Evolutionary conservation across 1,140 invertebrate species (phyloP).

Genomic region (Hydropsyche tenuis): DNA sequence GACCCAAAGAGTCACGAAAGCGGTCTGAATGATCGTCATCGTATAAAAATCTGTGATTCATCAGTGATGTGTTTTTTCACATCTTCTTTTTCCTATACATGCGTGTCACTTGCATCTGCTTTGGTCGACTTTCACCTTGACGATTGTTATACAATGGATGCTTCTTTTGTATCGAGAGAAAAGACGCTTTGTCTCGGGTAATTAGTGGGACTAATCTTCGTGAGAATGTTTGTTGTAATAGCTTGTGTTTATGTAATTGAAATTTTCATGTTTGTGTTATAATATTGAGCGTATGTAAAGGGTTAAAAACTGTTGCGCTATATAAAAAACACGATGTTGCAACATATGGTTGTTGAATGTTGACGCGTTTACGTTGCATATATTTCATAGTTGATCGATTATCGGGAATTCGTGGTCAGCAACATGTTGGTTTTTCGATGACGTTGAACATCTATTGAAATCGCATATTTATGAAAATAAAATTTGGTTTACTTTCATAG

Average conservation of each 20-base stretch:
- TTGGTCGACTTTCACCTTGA: slow-evolving; percentile 25
- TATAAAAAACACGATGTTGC: not conserved
- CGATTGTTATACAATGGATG: slow-evolving; percentile 6
- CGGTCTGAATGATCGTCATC: not conserved
- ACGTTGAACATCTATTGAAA: too few species aligned
- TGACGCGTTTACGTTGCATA: not conserved
- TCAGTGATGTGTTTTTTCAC: not conserved
- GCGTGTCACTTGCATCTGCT: not conserved
- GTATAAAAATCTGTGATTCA: slow-evolving; percentile 13
- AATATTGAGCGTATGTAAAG: too few species aligned
- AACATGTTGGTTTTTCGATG: not conserved
- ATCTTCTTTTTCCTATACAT: not conserved
- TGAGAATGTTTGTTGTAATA: too few species aligned
- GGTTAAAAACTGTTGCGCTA: too few species aligned
- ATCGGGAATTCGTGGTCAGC: not conserved
- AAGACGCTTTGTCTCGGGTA: too few species aligned
- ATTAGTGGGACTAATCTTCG: too few species aligned
- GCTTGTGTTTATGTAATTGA: too few species aligned
- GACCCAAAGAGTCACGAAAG: slow-evolving; percentile 1
- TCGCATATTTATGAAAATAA: too few species aligned
- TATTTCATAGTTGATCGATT: not conserved
- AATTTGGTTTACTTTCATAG: too few species aligned
- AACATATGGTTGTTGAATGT: slow-evolving; percentile 3
- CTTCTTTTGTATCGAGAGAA: not conserved
- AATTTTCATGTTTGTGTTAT: too few species aligned